A percentile compares a stretch with the other conserved stretches of the same genome.
phyloP scores from a whole-genome alignment of 2,113 vertebrate genomes.

The Nothocercus julius region DNA sequence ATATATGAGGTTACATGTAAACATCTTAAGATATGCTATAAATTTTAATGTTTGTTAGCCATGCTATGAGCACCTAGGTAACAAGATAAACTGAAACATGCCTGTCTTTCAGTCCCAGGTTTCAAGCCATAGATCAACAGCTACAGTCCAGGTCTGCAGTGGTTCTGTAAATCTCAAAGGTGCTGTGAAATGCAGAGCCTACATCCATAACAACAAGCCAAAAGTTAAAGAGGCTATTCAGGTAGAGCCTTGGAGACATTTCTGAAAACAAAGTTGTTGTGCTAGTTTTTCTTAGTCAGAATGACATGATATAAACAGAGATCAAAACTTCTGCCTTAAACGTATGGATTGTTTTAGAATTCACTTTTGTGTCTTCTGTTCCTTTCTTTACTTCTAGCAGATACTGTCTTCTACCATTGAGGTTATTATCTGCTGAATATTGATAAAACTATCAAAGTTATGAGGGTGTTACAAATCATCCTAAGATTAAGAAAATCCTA shows the following conservation, averaged over 20 bases:
- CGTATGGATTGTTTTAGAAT: not conserved
- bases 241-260: constrained; percentile 70
- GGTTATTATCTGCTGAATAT: not conserved
- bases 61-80: not conserved
- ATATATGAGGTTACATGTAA: not conserved
- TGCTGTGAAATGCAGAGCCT: constrained; percentile 86
- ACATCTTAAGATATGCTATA: not conserved
- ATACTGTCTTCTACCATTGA: not conserved
- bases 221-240: constrained; percentile 87
- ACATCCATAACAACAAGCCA: constrained; percentile 88
- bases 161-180: constrained; percentile 86
- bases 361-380: not conserved
- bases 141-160: constrained; percentile 81
- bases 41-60: not conserved
- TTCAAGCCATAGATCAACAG: constrained; percentile 71
- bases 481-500: not conserved
- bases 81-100: not conserved
- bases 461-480: not conserved
- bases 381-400: not conserved
- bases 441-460: not conserved
- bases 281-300: not conserved
- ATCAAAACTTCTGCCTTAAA: not conserved
- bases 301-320: not conserved
- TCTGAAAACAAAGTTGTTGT: not conserved
- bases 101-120: constrained; percentile 70